These are phyloP conservation scores for Pholis gunnellus DNA, from an alignment of 2,113 vertebrate genomes.

Conservation along the genomic window DNA sequence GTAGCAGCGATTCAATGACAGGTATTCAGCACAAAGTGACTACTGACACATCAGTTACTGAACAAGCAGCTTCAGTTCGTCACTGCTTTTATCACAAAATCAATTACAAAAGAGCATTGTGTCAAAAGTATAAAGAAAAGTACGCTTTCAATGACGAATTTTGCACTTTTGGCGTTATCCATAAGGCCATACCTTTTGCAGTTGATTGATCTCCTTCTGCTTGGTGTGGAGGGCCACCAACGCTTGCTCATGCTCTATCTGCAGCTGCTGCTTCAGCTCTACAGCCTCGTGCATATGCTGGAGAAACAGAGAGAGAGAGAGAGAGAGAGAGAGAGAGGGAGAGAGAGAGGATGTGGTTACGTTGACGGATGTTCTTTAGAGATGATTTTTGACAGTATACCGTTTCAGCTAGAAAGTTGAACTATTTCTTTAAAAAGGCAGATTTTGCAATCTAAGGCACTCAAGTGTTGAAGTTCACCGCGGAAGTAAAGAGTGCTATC, in stretches of 20 bases:
- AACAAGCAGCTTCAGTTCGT: conserved; percentile 21
- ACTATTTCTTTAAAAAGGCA: background rate
- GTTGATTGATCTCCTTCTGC: conserved; percentile 92
- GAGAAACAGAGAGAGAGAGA: conserved; percentile 30
- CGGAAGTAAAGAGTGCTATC: background rate
- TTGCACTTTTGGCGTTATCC: background rate
- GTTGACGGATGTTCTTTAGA: conserved; percentile 19
- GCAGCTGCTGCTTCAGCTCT: conserved; percentile 91
- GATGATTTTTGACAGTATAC: conserved; percentile 21
- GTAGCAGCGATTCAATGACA: conserved; percentile 38
- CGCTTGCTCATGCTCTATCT: conserved; percentile 94
- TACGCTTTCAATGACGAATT: conserved; percentile 1
- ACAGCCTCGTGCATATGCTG: conserved; percentile 93
- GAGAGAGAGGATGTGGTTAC: background rate
- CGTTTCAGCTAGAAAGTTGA: background rate
- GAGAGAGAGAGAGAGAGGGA: no score
- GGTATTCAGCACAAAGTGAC: conserved; percentile 62
- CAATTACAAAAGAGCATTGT: background rate
- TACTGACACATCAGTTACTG: conserved; percentile 42
- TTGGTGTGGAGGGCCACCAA: conserved; percentile 91
- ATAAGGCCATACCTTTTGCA: conserved; percentile 89
- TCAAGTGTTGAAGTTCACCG: background rate
- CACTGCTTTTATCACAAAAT: conserved; percentile 14
- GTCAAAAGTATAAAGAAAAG: background rate
- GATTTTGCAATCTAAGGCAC: background rate